Conservation (phyloP, 2,113 vertebrate species). For the Bucco capensis region DNA sequence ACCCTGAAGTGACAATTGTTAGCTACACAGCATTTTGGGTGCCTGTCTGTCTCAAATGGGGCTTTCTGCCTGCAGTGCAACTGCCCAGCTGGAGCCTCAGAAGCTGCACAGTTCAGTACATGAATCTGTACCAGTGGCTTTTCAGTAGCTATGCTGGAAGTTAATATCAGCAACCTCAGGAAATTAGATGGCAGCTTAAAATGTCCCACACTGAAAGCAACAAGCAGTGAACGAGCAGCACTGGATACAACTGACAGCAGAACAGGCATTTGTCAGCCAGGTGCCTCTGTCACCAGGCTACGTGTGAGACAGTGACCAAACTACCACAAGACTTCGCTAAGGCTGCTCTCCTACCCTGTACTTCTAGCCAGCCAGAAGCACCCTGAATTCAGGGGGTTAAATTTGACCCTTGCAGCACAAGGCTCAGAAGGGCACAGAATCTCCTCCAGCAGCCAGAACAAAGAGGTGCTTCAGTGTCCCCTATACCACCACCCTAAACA, state of each 20-base stretch:
- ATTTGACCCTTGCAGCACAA: not conserved
- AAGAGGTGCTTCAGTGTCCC: too few species aligned
- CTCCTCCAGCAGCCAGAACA: not conserved
- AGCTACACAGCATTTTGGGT: not conserved
- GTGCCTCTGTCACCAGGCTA: not conserved
- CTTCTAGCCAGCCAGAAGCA: not conserved
- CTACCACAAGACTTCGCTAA: not conserved
- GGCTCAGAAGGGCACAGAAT: not conserved
- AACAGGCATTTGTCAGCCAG: not conserved
- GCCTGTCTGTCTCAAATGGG: accelerated
- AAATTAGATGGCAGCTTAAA: not conserved
- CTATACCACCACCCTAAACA: not conserved
- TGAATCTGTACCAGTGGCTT: not conserved
- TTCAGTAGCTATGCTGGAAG: not conserved
- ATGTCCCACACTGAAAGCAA: not conserved
- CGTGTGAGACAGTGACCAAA: accelerated
- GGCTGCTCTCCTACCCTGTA: not conserved
- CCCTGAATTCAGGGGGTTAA: not conserved
- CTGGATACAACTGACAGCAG: accelerated
- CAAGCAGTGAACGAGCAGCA: not conserved
- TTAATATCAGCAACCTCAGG: not conserved
- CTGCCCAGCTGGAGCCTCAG: not conserved
- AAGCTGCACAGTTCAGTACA: not conserved
- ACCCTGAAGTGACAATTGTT: not conserved
- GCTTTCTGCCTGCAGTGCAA: not conserved